A percentile compares a stretch with the other conserved stretches of the same genome.
These are phyloP conservation scores for Actinia equina DNA, from an alignment of 64 coral and sea anemone genomes.

Conservation along the genomic window DNA sequence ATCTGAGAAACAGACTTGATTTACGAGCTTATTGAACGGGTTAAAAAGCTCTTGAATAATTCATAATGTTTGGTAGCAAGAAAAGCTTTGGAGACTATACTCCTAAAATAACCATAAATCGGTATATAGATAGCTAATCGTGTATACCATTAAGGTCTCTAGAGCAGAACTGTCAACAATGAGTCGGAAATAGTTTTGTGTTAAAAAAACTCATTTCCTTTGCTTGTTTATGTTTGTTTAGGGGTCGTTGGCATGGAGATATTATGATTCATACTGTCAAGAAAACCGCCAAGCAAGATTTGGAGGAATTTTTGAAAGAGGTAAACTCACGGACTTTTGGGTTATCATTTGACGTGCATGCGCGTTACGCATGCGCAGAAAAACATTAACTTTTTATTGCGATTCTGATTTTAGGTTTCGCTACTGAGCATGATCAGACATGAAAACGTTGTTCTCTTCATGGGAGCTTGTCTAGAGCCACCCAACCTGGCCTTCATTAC, in stretches of 20 bases:
- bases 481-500: constrained; percentile 85
- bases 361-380: not conserved
- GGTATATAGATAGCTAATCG: too few relatives aligned
- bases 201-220: not conserved
- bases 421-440: constrained; percentile 96
- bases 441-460: constrained; percentile 91
- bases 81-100: too few relatives aligned
- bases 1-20: too few relatives aligned
- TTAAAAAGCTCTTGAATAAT: too few relatives aligned
- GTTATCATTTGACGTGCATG: not conserved
- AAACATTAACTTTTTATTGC: not conserved
- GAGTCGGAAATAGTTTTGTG: too few relatives aligned
- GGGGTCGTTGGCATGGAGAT: constrained; percentile 98
- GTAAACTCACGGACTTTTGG: not conserved
- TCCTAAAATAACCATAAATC: too few relatives aligned
- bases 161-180: too few relatives aligned
- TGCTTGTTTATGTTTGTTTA: constrained; percentile 8
- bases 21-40: too few relatives aligned
- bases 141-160: too few relatives aligned
- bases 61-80: too few relatives aligned
- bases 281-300: constrained; percentile 56
- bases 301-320: constrained; percentile 93
- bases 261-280: constrained; percentile 97
- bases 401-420: constrained; percentile 32
- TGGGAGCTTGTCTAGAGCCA: constrained; percentile 93